Base-by-base conservation (phyloP, 2,797 vertebrate species). In the Benthosema pterotum region DNA sequence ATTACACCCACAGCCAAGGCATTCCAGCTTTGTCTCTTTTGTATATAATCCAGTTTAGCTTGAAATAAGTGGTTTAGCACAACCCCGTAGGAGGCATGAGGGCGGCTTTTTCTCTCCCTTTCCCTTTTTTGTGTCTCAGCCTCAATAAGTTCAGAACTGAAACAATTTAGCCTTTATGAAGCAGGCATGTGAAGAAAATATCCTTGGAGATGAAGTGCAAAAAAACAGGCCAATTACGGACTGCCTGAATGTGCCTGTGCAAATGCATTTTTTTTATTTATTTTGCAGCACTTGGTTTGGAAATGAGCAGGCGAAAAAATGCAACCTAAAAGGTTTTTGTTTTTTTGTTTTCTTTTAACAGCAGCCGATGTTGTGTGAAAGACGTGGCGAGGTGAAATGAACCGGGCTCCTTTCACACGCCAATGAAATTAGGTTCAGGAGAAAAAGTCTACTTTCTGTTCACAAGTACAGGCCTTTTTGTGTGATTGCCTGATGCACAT, bases 11-110 rank as follows among this genome's bases (percentile, higher is more conserved):
- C 86, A 91, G 79, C 83, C 78, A 67, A 76, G 80, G 80, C 91
- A 90, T 88, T 84, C 78, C 79, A 87, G 81, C 84, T 88, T 86
- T 83, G 81, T 86, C 71, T 87, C 74, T 79, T 86, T 88, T 83
- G 78, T 86, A 66, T 83, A 72, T 94, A 94, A 94, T 92, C 90
- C 90, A 92, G 82, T 94, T 95, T 92, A 92, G 83, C 68, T 91
- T 85, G 78, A 94, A 94, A 91, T 93, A 92, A 92, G 74, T 92
- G 87, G 76, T 94, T 94, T 91, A 93, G 74, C 87, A 87, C 78
- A 91, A 90, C 83, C 83, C 75, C 42, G 56, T 77, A 89, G 84
- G 87, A 88, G 89, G 73, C 66, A 81, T 32, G 71, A 67, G 74
- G 83, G 64, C 60, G 68, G 75, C 69, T 61, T 69, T 82, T 67